Evolutionary conservation across 1,140 invertebrate genomes (phyloP).

Genomic region (Harpegnathos saltator): DNA sequence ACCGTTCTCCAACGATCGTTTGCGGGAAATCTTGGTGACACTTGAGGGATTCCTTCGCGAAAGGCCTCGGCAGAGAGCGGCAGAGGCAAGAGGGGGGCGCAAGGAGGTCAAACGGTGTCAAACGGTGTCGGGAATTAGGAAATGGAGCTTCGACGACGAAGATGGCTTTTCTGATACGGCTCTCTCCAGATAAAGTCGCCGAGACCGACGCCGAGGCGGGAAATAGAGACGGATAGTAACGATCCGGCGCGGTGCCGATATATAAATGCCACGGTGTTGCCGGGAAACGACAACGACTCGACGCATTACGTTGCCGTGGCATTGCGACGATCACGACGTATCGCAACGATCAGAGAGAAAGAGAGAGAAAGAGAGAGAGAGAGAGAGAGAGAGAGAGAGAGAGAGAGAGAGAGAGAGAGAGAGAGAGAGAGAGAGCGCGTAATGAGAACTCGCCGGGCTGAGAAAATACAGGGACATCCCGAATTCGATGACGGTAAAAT

Average conservation of each 20-base stretch:
- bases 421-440: too few relatives aligned
- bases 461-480: not conserved
- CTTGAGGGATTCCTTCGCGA: conserved; percentile 12
- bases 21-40: conserved; percentile 3
- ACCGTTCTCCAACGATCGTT: conserved; percentile 2
- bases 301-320: too few relatives aligned
- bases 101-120: conserved; percentile 2
- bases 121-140: conserved; percentile 45
- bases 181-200: not conserved
- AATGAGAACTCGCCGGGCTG: too few relatives aligned
- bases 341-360: too few relatives aligned
- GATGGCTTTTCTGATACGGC: conserved; percentile 55
- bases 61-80: too few relatives aligned
- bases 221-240: conserved; percentile 45
- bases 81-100: too few relatives aligned
- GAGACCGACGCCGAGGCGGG: conserved; percentile 2
- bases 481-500: conserved; percentile 6
- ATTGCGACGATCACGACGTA: too few relatives aligned
- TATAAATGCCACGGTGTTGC: too few relatives aligned
- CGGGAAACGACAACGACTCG: too few relatives aligned
- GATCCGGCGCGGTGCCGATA: not conserved
- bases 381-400: too few relatives aligned
- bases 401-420: too few relatives aligned
- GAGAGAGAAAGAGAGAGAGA: too few relatives aligned
- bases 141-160: conserved; percentile 36